These are phyloP conservation scores for Clupea harengus DNA, from an alignment of 2,113 vertebrate genomes.

Conservation along the genomic window DNA sequence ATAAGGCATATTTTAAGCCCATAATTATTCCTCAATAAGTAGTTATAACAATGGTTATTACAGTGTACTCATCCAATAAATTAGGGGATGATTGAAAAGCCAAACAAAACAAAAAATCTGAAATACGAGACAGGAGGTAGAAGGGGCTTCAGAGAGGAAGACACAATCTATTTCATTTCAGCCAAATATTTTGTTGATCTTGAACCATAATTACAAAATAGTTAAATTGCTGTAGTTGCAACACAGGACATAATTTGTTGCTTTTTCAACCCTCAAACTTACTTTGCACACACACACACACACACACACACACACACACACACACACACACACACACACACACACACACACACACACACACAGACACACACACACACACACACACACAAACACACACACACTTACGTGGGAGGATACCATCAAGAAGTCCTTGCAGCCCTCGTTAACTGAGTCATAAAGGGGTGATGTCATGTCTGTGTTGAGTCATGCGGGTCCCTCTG, in stretches of 20 bases:
- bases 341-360: conserved; percentile 12
- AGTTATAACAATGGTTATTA: not conserved
- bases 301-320: conserved; percentile 8
- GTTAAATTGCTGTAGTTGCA: not conserved
- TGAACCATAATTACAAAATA: not conserved
- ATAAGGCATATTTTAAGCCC: not conserved
- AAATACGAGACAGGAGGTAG: too few species aligned
- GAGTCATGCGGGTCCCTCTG: conserved; percentile 51
- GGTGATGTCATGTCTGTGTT: conserved; percentile 71
- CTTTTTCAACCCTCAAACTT: not conserved
- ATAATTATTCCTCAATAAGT: not conserved
- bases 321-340: conserved; percentile 17
- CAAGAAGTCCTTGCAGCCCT: conserved; percentile 48
- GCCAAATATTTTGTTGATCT: not conserved
- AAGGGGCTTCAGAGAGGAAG: not conserved
- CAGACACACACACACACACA: conserved; percentile 26
- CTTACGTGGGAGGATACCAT: conserved; percentile 46
- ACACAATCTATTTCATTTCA: not conserved
- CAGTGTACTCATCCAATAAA: not conserved
- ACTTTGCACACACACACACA: not conserved
- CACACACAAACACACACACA: conserved; percentile 26
- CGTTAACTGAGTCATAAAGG: conserved; percentile 54
- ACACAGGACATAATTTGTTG: not conserved
- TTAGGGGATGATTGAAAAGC: not conserved
- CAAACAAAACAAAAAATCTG: not conserved